A percentile compares a stretch with the other conserved stretches of the same genome.
These are phyloP conservation scores for Hemichromis elongatus DNA, from an alignment of 2,113 vertebrate species.

Conservation along the genomic window DNA sequence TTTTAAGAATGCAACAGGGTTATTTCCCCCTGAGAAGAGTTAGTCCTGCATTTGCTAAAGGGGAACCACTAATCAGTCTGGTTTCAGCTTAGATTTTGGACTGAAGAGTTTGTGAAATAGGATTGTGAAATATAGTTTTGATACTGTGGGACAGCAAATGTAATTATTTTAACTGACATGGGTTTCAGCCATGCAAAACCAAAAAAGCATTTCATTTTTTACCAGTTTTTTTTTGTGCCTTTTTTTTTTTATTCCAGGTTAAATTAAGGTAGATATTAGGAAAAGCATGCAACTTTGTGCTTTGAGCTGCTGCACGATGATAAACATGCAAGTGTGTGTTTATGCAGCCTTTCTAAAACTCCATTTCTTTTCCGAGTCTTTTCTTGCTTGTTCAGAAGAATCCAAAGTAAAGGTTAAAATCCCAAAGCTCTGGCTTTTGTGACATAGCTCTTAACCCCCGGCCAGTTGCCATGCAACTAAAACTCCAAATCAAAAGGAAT, in stretches of 20 bases:
- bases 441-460: slow-evolving; percentile 49
- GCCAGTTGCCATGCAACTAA: slow-evolving; percentile 70
- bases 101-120: neutral
- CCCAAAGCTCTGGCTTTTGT: slow-evolving; percentile 24
- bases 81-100: neutral
- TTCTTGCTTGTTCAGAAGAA: neutral
- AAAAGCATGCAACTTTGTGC: neutral
- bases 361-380: neutral
- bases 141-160: neutral
- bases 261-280: neutral
- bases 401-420: slow-evolving; percentile 45
- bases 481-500: slow-evolving; percentile 57
- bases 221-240: neutral
- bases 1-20: neutral
- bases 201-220: neutral
- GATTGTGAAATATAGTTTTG: neutral
- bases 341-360: neutral
- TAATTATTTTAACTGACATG: neutral
- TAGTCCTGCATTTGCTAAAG: neutral
- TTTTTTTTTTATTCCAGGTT: neutral
- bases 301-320: neutral
- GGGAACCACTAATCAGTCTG: neutral
- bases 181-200: neutral
- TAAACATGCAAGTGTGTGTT: neutral
- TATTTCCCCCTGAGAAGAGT: neutral